Evolutionary conservation across 2,113 vertebrate genomes (phyloP), one percentile per base, ranked within the genome.

Genomic region (Lates calcarifer): DNA sequence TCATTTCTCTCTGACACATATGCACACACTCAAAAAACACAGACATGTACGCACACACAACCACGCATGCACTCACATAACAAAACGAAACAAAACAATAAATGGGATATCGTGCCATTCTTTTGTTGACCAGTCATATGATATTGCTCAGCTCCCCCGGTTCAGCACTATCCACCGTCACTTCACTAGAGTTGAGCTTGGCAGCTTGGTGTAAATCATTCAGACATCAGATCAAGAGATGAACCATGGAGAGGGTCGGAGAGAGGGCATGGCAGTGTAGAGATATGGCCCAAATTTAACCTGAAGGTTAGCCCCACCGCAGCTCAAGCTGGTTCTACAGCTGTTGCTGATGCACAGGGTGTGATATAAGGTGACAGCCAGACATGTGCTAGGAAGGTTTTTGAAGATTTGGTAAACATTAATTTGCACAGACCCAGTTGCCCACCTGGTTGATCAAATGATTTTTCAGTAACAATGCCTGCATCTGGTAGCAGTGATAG

Each of bases 131-230:
- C 71, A n/a, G 29, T 73, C 28, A 35, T 63, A 43, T 69, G 58
- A 61, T 20, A 29, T 58, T 14, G 29, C 41, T 62, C 5, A 0
- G 3, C 35, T 64, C 2, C 71, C 26, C 22, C 17, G 0, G 37
- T 62, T 66, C 29, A 79, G 3, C 49, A 69, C 43, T 37, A 33
- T 22, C 28, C 18, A 4, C 26, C 47, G 28, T 43, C 64, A 69
- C 51, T 64, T 68, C 9, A 45, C 51, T 31, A 41, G 51, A 55
- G n/a, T 31, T 77, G 49, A 81, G 39, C 24, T 77, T 70, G 64
- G 64, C 57, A 64, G 60, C 65, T 75, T 69, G 41, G 55, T 53
- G 56, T 72, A 77, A 75, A 74, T 83, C 73, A 69, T 58, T 15
- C 57, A 77, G 63, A 73, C 67, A 45, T 49, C 8, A 1, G 55